Base-by-base conservation (phyloP, 2,888 invertebrate genomes). In the Megaustenia siamemsis region DNA sequence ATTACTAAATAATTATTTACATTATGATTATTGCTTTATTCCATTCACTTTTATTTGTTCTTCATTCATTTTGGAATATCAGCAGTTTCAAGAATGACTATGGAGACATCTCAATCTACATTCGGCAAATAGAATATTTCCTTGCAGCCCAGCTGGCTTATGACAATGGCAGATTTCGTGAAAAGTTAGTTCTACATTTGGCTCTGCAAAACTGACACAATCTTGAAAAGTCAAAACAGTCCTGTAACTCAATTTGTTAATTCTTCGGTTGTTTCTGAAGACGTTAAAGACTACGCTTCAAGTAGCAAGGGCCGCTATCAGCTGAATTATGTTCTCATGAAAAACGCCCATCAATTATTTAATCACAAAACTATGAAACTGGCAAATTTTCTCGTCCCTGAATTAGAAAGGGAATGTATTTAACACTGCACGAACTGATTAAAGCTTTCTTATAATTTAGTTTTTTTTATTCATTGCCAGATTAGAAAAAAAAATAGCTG, bases 281-380 rank as follows among this genome's bases (percentile, higher is more conserved):
- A 73, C 4, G 15, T 73, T 15, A 18, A 49, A 15, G 18, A 45
- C 0, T 49, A 32, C 28, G n/a, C 40, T 6, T 2, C 38, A 28
- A 32, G 45, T 43, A 45, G 21, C 6, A 66, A 43, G 15, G 18
- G 24, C 21, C 66, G 78, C 2, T 66, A 78, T 45, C 28, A 8
- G 40, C 32, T 63, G 45, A 43, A 66, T 63, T 78, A 78, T 78
- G 43, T 78, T 6, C 18, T 66, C 21, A 66, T 63, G 63, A 78
- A 78, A 45, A 66, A 78, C 53, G 66, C 66, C n/a, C 24, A 66
- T n/a, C 24, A 45, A 28, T 78, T 63, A 2, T 43, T 78, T 35
- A 28, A 45, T 2, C n/a, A 63, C n/a, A 66, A 66, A 43, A 63
- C 63, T 32, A 35, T 38, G 8, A 78, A 78, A 21, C 45, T 40